These are phyloP conservation scores for Pollenia angustigena DNA, from an alignment of 2,888 invertebrate genomes.

Conservation along the genomic window DNA sequence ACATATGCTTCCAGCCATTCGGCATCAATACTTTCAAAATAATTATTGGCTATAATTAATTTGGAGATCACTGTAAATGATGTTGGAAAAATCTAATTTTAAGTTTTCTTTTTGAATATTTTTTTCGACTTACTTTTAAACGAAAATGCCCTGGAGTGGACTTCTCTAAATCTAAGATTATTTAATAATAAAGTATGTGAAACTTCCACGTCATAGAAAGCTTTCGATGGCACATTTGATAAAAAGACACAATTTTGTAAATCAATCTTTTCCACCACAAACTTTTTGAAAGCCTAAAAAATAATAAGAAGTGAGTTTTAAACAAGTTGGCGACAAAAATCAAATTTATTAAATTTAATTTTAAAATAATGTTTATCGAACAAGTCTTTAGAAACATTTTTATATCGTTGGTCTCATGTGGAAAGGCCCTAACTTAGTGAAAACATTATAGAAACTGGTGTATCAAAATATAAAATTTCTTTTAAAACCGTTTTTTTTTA, in stretches of 20 bases:
- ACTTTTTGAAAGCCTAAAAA: conserved; percentile 90
- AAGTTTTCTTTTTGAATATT: background rate
- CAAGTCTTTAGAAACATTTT: no score
- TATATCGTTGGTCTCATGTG: no score
- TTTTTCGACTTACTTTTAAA: conserved; percentile 80
- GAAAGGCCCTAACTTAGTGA: no score
- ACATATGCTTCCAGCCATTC: conserved; percentile 82
- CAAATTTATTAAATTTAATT: background rate
- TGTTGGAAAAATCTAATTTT: background rate
- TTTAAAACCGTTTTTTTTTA: no score
- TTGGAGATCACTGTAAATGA: conserved; percentile 79
- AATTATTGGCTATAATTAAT: conserved; percentile 80
- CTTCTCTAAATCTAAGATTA: conserved; percentile 87
- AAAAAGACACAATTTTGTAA: conserved; percentile 87
- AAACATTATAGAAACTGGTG: no score
- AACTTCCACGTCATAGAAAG: conserved; percentile 90
- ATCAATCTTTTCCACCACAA: conserved; percentile 88
- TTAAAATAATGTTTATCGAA: background rate
- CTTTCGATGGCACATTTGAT: conserved; percentile 87
- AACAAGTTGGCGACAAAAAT: background rate
- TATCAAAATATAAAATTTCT: no score
- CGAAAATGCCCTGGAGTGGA: conserved; percentile 89
- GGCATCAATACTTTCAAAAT: conserved; percentile 80
- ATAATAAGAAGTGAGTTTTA: conserved; percentile 6
- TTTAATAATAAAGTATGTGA: conserved; percentile 88